phyloP scores from a whole-genome alignment of 1,140 invertebrate species.

The Andricus grossulariae region DNA sequence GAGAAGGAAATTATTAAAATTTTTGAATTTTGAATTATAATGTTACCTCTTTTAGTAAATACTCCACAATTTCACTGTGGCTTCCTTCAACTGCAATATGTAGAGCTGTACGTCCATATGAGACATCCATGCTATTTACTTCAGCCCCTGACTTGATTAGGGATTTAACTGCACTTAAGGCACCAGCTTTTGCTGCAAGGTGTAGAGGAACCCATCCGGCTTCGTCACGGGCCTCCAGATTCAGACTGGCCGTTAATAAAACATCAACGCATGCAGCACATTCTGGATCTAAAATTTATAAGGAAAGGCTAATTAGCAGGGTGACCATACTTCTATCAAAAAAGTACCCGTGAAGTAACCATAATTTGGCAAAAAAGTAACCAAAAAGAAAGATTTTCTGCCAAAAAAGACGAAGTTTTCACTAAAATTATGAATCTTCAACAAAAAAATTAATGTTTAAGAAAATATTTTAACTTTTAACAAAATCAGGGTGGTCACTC shows the following conservation, averaged over 20 bases:
- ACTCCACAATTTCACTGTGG: constrained; percentile 73
- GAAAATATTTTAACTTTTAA: too few species aligned
- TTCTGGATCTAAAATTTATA: constrained; percentile 44
- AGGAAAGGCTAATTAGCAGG: constrained; percentile 35
- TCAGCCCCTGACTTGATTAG: constrained; percentile 74
- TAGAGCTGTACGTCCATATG: constrained; percentile 77
- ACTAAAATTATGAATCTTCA: too few species aligned
- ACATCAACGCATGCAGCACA: constrained; percentile 54
- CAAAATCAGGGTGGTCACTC: too few species aligned
- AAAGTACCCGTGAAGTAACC: too few species aligned
- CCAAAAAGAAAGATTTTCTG: too few species aligned
- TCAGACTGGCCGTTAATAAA: constrained; percentile 51
- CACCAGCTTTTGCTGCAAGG: constrained; percentile 75
- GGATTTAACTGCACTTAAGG: constrained; percentile 70
- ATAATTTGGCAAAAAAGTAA: too few species aligned
- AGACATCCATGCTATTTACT: constrained; percentile 74
- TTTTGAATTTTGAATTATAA: too few species aligned
- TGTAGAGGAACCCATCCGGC: constrained; percentile 76
- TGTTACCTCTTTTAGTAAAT: constrained; percentile 73
- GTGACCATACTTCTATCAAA: too few species aligned
- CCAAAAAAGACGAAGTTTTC: too few species aligned
- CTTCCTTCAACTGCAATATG: constrained; percentile 77
- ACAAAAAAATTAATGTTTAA: too few species aligned
- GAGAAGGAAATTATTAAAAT: too few species aligned
- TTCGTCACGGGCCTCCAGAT: constrained; percentile 55